phyloP scores from a whole-genome alignment of 1,140 invertebrate genomes.

The Metopolophium dirhodum region DNA sequence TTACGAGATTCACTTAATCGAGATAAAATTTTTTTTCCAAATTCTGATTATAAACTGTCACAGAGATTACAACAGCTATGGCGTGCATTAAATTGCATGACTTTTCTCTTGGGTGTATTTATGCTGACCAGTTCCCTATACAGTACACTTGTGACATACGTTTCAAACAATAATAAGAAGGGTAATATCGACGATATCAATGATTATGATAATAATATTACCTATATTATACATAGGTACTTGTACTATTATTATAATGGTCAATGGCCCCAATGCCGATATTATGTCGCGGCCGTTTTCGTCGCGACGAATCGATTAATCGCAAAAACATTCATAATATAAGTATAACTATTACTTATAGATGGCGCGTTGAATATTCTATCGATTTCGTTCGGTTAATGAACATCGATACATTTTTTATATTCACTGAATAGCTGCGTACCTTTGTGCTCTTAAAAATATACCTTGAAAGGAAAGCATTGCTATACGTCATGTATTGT shows the following conservation, averaged over 20 bases:
- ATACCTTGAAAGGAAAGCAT: background rate
- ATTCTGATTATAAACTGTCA: background rate
- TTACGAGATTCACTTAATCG: background rate
- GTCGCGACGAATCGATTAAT: background rate
- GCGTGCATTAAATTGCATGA: background rate
- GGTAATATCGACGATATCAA: background rate
- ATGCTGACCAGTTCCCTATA: background rate
- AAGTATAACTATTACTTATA: no score
- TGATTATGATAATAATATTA: background rate
- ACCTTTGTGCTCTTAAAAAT: background rate
- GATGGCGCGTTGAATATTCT: background rate
- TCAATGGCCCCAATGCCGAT: background rate
- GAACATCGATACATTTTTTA: background rate
- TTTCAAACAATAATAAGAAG: background rate
- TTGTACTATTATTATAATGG: background rate
- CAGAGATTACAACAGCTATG: background rate
- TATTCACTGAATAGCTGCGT: background rate
- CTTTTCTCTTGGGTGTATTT: background rate
- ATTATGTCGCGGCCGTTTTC: background rate
- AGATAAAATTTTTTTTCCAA: background rate
- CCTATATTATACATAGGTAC: background rate
- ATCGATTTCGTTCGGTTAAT: background rate
- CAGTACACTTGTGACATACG: background rate
- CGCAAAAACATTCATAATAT: background rate
- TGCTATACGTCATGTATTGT: background rate